Evolutionary conservation across 2,113 vertebrate genomes (phyloP).

Genomic region (Genyomyrus donnyi): DNA sequence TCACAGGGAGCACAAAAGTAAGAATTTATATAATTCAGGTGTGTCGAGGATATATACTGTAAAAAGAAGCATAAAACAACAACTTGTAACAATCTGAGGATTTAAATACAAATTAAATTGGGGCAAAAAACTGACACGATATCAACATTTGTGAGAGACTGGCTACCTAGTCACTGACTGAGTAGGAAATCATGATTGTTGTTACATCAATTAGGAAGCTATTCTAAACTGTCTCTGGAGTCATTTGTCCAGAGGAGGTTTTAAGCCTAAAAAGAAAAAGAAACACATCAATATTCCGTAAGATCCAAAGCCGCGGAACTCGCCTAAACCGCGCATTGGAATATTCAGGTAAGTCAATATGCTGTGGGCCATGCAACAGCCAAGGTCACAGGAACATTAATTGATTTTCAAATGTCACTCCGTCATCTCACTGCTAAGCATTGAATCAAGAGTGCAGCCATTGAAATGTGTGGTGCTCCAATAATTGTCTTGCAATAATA

Average conservation of each 20-base stretch:
- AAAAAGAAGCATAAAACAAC: not conserved
- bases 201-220: not conserved
- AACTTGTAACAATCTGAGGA: not conserved
- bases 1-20: not conserved
- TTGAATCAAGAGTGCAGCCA: not conserved
- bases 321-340: not conserved
- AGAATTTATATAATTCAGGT: not conserved
- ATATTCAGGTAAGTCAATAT: not conserved
- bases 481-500: not conserved
- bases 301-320: not conserved
- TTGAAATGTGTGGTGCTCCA: not conserved
- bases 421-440: not conserved
- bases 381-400: not conserved
- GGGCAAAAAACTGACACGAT: not conserved
- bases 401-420: conserved; percentile 3
- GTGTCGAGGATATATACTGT: not conserved
- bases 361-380: not conserved
- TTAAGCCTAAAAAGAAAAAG: not conserved
- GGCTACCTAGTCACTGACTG: not conserved
- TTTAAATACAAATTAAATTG: not conserved
- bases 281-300: not conserved
- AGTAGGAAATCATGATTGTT: not conserved
- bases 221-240: not conserved
- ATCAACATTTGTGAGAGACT: not conserved
- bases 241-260: not conserved